A percentile compares a stretch with the other conserved stretches of the same genome.
Conservation (phyloP, 2,113 vertebrate species). For the Mugil cephalus region DNA sequence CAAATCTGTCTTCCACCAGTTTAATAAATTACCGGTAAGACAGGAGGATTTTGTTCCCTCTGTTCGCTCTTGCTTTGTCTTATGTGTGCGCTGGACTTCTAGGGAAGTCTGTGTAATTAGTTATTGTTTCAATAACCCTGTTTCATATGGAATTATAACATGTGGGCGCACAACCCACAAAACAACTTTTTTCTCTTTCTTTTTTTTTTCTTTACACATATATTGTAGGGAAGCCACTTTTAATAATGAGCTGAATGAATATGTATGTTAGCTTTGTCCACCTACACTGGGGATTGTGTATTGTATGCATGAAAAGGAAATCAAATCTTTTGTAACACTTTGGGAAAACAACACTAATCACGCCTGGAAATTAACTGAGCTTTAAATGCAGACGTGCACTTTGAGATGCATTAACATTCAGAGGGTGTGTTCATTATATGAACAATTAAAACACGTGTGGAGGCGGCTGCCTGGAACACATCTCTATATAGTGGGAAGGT, state of each 20-base stretch:
- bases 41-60: constrained; percentile 83
- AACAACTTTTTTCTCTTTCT: constrained; percentile 8
- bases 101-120: constrained; percentile 59
- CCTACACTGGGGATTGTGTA: constrained; percentile 9
- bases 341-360: constrained; percentile 12
- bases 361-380: constrained; percentile 27
- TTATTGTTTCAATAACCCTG: constrained; percentile 61
- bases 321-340: constrained; percentile 8
- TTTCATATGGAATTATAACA: constrained; percentile 56
- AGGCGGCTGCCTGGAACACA: constrained; percentile 15
- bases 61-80: constrained; percentile 57
- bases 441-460: constrained; percentile 45
- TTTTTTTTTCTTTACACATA: constrained; percentile 4
- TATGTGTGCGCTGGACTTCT: constrained; percentile 27
- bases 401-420: constrained; percentile 34
- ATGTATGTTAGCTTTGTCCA: background rate
- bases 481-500: constrained; percentile 22
- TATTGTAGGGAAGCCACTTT: background rate
- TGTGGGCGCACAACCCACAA: constrained; percentile 10
- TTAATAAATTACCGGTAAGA: constrained; percentile 90
- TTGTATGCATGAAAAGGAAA: constrained; percentile 21
- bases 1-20: constrained; percentile 88
- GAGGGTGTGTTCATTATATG: constrained; percentile 1
- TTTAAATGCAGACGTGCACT: constrained; percentile 26
- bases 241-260: constrained; percentile 27